phyloP scores from a whole-genome alignment of 2,888 invertebrate genomes.

The Tenodera sinensis region DNA sequence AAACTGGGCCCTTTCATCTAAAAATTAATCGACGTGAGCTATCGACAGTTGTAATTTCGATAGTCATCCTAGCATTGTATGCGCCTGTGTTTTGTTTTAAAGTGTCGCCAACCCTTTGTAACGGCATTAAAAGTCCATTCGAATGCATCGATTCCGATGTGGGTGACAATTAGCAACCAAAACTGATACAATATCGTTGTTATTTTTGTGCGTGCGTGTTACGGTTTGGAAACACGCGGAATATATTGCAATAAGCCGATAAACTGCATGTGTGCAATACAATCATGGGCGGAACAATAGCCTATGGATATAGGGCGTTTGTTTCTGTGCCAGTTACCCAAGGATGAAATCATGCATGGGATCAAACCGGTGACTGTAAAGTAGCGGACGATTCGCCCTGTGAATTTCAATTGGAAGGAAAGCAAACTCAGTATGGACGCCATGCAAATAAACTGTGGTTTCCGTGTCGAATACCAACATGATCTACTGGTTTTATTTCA shows the following conservation, averaged over 20 bases:
- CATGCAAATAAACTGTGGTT: neutral
- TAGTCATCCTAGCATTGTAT: neutral
- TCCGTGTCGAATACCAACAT: neutral
- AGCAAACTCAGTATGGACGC: neutral
- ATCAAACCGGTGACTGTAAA: neutral
- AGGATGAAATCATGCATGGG: neutral
- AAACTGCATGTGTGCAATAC: neutral
- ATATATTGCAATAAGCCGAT: neutral
- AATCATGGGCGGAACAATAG: neutral
- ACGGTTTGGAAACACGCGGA: neutral
- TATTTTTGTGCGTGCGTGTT: neutral
- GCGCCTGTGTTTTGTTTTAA: neutral
- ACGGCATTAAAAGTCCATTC: neutral
- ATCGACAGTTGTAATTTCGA: neutral
- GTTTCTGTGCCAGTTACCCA: neutral
- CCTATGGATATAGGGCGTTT: neutral
- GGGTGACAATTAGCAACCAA: neutral
- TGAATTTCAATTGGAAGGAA: neutral
- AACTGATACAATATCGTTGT: neutral
- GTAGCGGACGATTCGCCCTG: neutral
- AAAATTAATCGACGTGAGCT: neutral
- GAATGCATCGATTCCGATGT: neutral
- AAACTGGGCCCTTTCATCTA: neutral
- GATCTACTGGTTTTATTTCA: neutral
- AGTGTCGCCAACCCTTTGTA: neutral